Evolutionary conservation across 2,113 vertebrate species (phyloP).

Genomic region (Smithornis capensis): DNA sequence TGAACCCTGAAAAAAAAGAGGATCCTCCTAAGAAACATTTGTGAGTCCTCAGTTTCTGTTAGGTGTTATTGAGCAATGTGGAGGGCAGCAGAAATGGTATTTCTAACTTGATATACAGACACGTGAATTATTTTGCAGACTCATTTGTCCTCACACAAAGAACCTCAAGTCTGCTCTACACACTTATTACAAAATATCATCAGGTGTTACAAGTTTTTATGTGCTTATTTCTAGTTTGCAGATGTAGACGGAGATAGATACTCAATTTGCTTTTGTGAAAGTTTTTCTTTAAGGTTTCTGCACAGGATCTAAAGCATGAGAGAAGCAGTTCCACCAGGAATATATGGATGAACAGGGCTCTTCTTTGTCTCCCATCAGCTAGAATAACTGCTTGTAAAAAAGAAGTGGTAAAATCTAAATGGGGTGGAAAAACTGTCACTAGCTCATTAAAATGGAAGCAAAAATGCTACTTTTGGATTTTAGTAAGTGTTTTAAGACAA

Average conservation of each 20-base stretch:
- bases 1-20: background rate
- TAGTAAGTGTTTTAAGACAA: background rate
- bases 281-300: background rate
- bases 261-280: background rate
- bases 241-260: background rate
- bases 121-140: background rate
- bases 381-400: conserved; percentile 6
- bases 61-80: background rate
- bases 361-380: background rate
- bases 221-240: background rate
- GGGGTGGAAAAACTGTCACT: background rate
- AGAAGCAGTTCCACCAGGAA: background rate
- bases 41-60: background rate
- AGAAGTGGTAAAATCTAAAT: background rate
- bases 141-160: background rate
- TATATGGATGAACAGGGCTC: background rate
- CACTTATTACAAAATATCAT: background rate
- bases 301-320: background rate
- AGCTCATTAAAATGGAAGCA: background rate
- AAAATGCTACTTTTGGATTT: background rate
- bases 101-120: background rate
- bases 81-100: background rate
- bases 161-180: background rate
- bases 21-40: background rate
- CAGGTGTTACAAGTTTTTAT: background rate